Evolutionary conservation across 2,113 vertebrate species (phyloP), one percentile per base, ranked within the genome.

Genomic region (Oophaga pumilio): DNA sequence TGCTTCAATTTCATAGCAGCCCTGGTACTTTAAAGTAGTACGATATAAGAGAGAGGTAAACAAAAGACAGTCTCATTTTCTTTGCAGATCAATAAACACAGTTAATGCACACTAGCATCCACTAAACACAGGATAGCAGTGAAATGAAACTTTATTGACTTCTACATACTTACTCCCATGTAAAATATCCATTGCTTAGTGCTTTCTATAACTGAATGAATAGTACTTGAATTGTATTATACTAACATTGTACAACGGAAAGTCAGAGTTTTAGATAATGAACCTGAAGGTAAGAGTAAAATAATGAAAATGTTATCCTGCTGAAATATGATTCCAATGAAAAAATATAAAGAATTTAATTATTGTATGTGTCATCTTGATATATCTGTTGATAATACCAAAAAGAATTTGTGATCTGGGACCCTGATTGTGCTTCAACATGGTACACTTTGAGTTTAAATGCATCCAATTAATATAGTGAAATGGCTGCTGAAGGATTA

Each of bases 31-130:
- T 53, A 13, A 43, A 76, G 69, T 43, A 18, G 12, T 18, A 43
- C 2, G 5, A 50, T 22, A 76, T 49, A n/a, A 76, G 10, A 52
- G 43, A 76, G 10, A 53, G 15, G 74, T 76, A 52, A 53, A 52
- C 18, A 49, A 49, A 12, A 71, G 68, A 71, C 26, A 49, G 71
- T 20, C 71, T 49, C 33, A 18, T 53, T 76, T 52, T 76, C 49
- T 76, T 76, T 76, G 14, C 20, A n/a, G n/a, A 76, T 76, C 74
- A n/a, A 76, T 76, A n/a, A 49, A 76, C 15, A 50, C 33, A 20
- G 33, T 50, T 76, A 76, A 76, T 76, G 71, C 49, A 13, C 49
- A 13, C 22, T 52, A 76, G 20, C n/a, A 76, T 76, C 71, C 13
- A 49, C 28, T 74, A 49, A 76, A 50, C 33, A 76, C 8, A 50